Base-by-base conservation (phyloP, 2,113 vertebrate species). In the Gymnogyps californianus region DNA sequence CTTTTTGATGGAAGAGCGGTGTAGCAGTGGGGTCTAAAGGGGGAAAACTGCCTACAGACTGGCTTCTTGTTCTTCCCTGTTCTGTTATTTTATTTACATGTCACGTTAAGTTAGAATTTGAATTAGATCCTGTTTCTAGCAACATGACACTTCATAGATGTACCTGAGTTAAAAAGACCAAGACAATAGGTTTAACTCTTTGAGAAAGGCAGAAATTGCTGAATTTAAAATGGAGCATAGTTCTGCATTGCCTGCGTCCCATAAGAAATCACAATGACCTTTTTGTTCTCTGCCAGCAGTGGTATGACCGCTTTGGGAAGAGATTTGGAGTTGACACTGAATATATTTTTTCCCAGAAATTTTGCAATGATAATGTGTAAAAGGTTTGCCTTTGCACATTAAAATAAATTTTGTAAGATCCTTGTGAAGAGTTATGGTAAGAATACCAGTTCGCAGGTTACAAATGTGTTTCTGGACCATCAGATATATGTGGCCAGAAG, bases 191-290 rank as follows among this genome's bases (percentile, higher is more conserved):
- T 19, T 32, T 44, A 51, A 29, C 36, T 44, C 44, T 28, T 32
- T 24, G 52, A 29, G 22, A 32, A 65, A 24, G 20, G 36, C 57
- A 36, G 74, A 44, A 44, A 11, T 36, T 7, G 32, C 36, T 44
- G 22, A 11, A 18, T 44, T 57, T 31, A 13, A 16, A 11, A 5
- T 5, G 6, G 20, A 15, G 55, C 4, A 0, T 13, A 20, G n/a
- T 70, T 77, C 64, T 40, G 64, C 58, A 6, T 19, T 9, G 3
- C 44, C 26, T 34, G 44, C 59, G 10, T 22, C 18, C 44, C 13
- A 0, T 13, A 3, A 29, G 66, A 38, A 52, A 44, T 32, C 26
- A 7, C 19, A 11, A 0, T 4, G 25, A 22, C n/a, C 64, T 36
- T 18, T 40, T 16, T 36, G 49, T 32, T 36, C 51, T 22, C 26